phyloP scores from a whole-genome alignment of 2,888 invertebrate species.

The Heliconius charithonia region DNA sequence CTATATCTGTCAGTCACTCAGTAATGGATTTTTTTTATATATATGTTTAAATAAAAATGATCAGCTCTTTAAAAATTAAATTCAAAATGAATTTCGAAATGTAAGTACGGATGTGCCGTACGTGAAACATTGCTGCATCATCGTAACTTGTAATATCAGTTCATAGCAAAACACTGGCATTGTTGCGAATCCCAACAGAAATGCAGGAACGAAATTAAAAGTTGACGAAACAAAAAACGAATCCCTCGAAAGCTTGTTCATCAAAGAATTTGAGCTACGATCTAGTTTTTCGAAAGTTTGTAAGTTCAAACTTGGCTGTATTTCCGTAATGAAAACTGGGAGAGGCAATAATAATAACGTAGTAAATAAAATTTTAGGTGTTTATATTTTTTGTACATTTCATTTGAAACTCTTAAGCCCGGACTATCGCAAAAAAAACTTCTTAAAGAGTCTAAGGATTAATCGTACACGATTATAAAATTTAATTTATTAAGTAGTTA shows the following conservation, averaged over 20 bases:
- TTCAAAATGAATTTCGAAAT: too few species aligned
- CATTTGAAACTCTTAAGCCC: background rate
- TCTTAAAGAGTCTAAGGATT: background rate
- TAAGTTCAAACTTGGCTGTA: constrained; percentile 7
- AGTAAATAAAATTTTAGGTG: background rate
- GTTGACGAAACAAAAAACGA: constrained; percentile 50
- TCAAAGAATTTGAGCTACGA: constrained; percentile 24
- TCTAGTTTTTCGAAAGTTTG: constrained; percentile 22
- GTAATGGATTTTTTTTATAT: background rate
- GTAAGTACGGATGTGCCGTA: too few species aligned
- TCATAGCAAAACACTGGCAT: constrained; percentile 49
- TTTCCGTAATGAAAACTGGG: constrained; percentile 14
- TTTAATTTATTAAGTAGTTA: background rate
- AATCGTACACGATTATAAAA: background rate
- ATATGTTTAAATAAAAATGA: too few species aligned
- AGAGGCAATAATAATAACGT: background rate
- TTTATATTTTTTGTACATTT: background rate
- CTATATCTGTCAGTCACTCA: background rate
- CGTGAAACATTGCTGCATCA: constrained; percentile 24
- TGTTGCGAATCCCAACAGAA: constrained; percentile 39
- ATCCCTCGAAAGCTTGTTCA: constrained; percentile 43
- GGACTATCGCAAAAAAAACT: background rate
- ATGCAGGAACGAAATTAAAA: constrained; percentile 61
- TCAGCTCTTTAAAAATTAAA: background rate
- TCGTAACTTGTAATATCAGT: constrained; percentile 37